A percentile compares a stretch with the other conserved stretches of the same genome.
Evolutionary conservation across 35 echinoderm and acorn worm genomes (phyloP).

Genomic region (Strongylocentrotus purpuratus): DNA sequence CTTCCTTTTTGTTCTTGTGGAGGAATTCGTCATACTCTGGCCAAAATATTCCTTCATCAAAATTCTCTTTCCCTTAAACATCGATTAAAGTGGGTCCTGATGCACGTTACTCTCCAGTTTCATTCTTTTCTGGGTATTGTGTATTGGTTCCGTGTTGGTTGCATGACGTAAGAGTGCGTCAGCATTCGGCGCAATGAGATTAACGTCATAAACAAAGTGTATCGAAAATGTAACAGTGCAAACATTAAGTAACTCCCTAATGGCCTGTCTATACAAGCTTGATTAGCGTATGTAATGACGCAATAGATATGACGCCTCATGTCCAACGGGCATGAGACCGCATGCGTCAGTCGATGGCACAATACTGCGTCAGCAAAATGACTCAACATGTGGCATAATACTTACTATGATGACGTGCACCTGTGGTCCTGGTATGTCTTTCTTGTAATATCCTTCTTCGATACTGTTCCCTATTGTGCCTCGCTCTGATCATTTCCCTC

Average conservation of each 20-base stretch:
- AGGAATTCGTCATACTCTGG: too few species aligned
- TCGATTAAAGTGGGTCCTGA: too few species aligned
- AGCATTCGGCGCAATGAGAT: neutral
- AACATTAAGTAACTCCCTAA: too few species aligned
- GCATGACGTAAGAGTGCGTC: too few species aligned
- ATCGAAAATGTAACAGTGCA: neutral
- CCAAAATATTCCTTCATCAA: too few species aligned
- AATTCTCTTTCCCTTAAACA: too few species aligned
- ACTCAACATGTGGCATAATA: neutral
- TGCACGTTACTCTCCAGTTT: too few species aligned
- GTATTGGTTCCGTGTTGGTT: too few species aligned
- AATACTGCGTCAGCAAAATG: neutral
- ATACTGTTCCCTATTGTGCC: neutral
- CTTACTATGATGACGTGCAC: neutral
- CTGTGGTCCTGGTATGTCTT: neutral
- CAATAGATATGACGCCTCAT: too few species aligned
- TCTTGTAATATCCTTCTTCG: conserved; percentile 37
- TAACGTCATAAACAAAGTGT: neutral
- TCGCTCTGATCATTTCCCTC: conserved; percentile 6
- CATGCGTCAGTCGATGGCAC: neutral
- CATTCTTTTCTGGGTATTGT: too few species aligned
- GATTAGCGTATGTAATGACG: too few species aligned
- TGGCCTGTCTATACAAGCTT: neutral
- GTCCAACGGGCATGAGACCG: neutral
- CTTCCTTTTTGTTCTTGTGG: too few species aligned